Base-by-base conservation (phyloP, 2,113 vertebrate species). In the Pyxicephalus adspersus region DNA sequence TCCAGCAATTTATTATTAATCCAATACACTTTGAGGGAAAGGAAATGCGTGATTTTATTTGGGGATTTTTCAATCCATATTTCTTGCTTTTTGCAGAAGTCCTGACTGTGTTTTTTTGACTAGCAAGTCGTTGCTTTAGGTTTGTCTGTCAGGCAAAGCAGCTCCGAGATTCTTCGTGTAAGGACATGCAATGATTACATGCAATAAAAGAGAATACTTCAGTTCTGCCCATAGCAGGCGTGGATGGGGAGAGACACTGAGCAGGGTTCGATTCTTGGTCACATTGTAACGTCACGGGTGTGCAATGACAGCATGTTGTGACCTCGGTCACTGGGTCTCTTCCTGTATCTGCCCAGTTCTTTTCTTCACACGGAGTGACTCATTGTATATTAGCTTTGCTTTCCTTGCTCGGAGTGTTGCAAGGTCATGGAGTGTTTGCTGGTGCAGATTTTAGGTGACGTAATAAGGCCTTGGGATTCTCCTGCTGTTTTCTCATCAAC, bases 301-400 rank as follows among this genome's bases (percentile, higher is more conserved):
- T 3, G 6, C 25, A 25, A 8, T 68, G 22, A 38, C 2, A 55
- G 70, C 70, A 26, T 2, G 51, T 20, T 25, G 45, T 23, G 52
- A 58, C 71, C 71, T 45, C 25, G 70, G 70, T 34, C 70, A 73
- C 70, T 54, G 5, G 20, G 29, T 25, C 28, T 45, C 28, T 18
- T 54, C 70, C 4, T 20, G 38, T 45, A 45, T 45, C 38, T 45
- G 26, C 67, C 67, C 67, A 7, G 22, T 28, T 17, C 23, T 22
- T 38, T 5, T 1, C n/a, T 18, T 38, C 7, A 4, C 29, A n/a
- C 4, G 15, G 25, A 9, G n/a, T 73, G 54, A 60, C 71, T 74
- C 71, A 60, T 74, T n/a, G 2, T 22, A n/a, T n/a, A 19, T 18
- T 5, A 7, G 6, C 9, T 16, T 8, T 22, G 15, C 51, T 50